These are phyloP conservation scores for Mythimna ferrago DNA, from an alignment of 2,888 invertebrate species.

Conservation along the genomic window DNA sequence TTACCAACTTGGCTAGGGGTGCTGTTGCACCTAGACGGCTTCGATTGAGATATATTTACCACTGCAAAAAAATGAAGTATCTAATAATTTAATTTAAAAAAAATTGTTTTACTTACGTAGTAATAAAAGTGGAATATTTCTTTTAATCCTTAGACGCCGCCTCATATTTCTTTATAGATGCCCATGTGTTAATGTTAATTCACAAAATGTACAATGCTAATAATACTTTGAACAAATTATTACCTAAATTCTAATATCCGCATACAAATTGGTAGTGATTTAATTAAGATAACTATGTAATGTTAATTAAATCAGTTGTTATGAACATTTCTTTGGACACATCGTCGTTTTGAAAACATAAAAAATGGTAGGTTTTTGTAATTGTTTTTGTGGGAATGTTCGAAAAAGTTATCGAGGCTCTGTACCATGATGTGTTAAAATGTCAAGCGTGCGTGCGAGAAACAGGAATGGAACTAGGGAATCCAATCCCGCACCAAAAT, in stretches of 20 bases:
- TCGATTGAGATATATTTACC: too few relatives aligned
- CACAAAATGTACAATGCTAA: not conserved
- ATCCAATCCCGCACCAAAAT: too few relatives aligned
- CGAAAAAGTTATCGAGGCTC: too few relatives aligned
- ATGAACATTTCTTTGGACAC: not conserved
- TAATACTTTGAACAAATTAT: conserved; percentile 14
- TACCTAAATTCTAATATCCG: not conserved
- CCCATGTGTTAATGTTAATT: conserved; percentile 7
- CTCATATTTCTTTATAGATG: conserved; percentile 17
- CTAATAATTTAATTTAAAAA: too few relatives aligned
- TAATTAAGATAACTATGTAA: conserved; percentile 33
- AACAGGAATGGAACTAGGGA: too few relatives aligned
- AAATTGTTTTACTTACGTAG: conserved; percentile 23
- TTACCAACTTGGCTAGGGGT: too few relatives aligned
- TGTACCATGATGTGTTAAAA: too few relatives aligned
- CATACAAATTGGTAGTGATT: conserved; percentile 11
- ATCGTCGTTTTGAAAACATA: not conserved
- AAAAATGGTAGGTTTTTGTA: too few relatives aligned
- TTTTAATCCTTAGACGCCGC: not conserved
- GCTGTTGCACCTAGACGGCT: too few relatives aligned
- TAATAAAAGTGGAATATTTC: not conserved
- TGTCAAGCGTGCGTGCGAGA: too few relatives aligned
- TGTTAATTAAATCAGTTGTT: not conserved
- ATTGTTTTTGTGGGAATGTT: too few relatives aligned
- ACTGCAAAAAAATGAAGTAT: too few relatives aligned